A percentile compares a stretch with the other conserved stretches of the same genome.
These are phyloP conservation scores for Notodonta dromedarius DNA, from an alignment of 2,888 invertebrate genomes.

Conservation along the genomic window DNA sequence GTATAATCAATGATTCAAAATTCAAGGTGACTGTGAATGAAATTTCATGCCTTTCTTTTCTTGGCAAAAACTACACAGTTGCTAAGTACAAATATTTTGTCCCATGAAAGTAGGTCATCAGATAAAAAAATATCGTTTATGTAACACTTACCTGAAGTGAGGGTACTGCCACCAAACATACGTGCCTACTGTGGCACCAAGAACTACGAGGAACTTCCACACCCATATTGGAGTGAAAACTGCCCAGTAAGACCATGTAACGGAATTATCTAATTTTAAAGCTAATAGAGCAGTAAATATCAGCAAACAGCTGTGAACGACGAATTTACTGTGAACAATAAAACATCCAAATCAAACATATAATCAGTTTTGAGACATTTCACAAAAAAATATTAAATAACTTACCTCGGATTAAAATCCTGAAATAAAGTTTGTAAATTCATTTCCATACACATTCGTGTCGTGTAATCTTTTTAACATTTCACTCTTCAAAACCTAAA, in stretches of 20 bases:
- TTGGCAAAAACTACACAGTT: not conserved
- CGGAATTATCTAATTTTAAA: constrained; percentile 93
- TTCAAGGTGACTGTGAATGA: too few relatives aligned
- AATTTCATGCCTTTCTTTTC: not conserved
- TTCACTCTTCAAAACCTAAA: constrained; percentile 40
- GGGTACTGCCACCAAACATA: constrained; percentile 98
- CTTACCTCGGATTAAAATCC: constrained; percentile 96
- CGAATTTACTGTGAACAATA: constrained; percentile 94
- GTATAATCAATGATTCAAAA: too few relatives aligned
- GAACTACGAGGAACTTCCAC: constrained; percentile 96
- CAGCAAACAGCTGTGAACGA: constrained; percentile 96
- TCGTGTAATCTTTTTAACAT: constrained; percentile 50
- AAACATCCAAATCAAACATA: constrained; percentile 31
- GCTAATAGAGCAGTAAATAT: constrained; percentile 96
- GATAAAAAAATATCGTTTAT: not conserved
- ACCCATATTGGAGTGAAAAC: constrained; percentile 99
- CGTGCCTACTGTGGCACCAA: constrained; percentile 96
- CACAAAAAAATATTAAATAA: constrained; percentile 2
- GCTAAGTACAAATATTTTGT: too few relatives aligned
- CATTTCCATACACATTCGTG: constrained; percentile 86
- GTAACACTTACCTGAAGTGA: constrained; percentile 90
- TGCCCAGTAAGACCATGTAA: constrained; percentile 98
- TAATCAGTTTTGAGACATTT: constrained; percentile 21
- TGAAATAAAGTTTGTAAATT: constrained; percentile 95
- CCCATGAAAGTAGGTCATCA: not conserved